Evolutionary conservation across 2,113 vertebrate genomes (phyloP), one percentile per base, ranked within the genome.

Genomic region (Sakesphorus luctuosus): DNA sequence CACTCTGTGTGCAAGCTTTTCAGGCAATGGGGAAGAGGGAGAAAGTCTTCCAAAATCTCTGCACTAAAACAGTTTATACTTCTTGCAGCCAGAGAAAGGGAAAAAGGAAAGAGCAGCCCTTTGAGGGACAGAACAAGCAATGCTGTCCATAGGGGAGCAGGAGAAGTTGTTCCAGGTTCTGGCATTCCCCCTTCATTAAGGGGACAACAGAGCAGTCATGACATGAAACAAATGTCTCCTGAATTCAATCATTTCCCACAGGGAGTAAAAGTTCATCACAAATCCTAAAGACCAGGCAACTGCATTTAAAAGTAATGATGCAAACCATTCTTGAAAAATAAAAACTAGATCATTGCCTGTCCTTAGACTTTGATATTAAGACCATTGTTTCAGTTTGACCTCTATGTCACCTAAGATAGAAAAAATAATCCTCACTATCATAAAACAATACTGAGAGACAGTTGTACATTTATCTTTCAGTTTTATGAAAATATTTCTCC

Each of bases 201-300:
- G 59, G 61, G 84, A 90, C 77, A 88, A 85, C 40, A 89, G 44
- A 86, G 75, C 72, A 94, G 62, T 29, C 77, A 63, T 23, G 72
- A 86, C 88, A 88, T 15, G 52, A 87, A 94, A 85, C 55, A 92
- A 94, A 94, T 49, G 88, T 88, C 92, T 93, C 76, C 79, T 61
- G 79, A 88, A 89, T 81, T 93, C 72, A 93, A 92, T 90, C 90
- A 94, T 96, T 95, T 90, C 88, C 93, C 90, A 81, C 40, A 15
- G 76, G 75, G 89, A 90, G 29, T 13, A 92, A 81, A 94, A 96
- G 75, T 50, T 88, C 88, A 93, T 94, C 94, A 88, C 65, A 17
- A 43, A 93, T 86, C 83, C 63, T 53, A 72, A 88, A 90, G 82
- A 88, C 13, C 90, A 92, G 90, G 68, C 79, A 96, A 94, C 21